Conservation (phyloP, 1,140 invertebrate genomes). For the Diuraphis noxia region DNA sequence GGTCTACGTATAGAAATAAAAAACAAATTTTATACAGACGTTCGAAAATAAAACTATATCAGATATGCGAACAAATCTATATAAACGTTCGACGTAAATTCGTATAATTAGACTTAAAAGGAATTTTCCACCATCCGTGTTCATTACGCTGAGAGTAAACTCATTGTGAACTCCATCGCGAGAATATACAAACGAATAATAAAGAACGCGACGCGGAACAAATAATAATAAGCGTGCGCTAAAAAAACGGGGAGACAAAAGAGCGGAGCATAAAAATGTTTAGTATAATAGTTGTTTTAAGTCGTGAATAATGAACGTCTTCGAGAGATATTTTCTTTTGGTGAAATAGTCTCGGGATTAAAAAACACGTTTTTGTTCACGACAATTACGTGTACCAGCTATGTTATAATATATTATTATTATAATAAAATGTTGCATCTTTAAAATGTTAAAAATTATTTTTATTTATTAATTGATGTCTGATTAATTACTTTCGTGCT, state of each 20-base stretch:
- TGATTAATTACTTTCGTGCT: not conserved
- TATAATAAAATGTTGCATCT: not conserved
- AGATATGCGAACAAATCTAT: not conserved
- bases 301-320: conserved; percentile 32
- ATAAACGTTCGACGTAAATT: conserved; percentile 23
- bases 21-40: not conserved
- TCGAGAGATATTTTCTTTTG: not conserved
- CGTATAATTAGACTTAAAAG: conserved; percentile 29
- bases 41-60: not conserved
- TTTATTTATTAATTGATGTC: conserved; percentile 14
- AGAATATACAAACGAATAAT: conserved; percentile 22
- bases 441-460: not conserved
- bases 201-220: conserved; percentile 23
- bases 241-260: not conserved
- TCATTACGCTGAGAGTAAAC: conserved; percentile 23
- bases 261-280: not conserved
- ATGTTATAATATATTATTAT: not conserved
- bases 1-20: not conserved
- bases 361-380: not conserved
- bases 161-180: not conserved
- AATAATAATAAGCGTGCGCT: conserved; percentile 17
- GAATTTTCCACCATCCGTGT: not conserved
- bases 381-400: not conserved
- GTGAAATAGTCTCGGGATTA: not conserved
- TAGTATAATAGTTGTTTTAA: conserved; percentile 33